Conservation (phyloP, 2,888 invertebrate species). For the Zygaena filipendulae region DNA sequence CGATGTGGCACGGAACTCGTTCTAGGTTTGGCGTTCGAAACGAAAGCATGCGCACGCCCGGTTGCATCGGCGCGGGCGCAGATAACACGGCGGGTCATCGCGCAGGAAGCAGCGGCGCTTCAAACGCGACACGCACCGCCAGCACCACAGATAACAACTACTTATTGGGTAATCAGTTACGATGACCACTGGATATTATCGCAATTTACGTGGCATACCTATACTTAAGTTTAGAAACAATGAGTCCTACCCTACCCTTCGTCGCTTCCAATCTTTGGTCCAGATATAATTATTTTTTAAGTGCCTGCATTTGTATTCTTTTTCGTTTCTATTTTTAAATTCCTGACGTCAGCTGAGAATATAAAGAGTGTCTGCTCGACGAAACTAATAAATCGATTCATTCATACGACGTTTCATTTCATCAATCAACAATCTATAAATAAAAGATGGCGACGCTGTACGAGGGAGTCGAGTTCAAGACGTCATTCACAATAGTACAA, state of each 20-base stretch:
- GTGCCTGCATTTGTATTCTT: conserved; percentile 22
- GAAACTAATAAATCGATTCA: conserved; percentile 55
- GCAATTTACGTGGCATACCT: not conserved
- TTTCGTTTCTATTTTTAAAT: conserved; percentile 36
- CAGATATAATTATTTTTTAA: not conserved
- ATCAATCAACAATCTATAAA: conserved; percentile 58
- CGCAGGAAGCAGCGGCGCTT: conserved; percentile 54
- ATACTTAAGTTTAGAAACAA: not conserved
- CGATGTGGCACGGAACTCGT: no score
- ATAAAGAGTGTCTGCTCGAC: conserved; percentile 44
- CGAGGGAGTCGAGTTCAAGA: conserved; percentile 34
- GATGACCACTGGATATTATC: conserved; percentile 19
- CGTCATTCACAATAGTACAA: conserved; percentile 41
- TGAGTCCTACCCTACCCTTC: not conserved
- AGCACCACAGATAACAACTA: conserved; percentile 31
- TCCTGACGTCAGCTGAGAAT: conserved; percentile 48
- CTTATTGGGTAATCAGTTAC: conserved; percentile 35
- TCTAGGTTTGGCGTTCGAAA: no score
- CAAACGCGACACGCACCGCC: conserved; percentile 34
- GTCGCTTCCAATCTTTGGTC: not conserved
- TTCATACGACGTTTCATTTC: conserved; percentile 53
- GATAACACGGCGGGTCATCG: conserved; percentile 39
- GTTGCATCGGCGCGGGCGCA: conserved; percentile 14
- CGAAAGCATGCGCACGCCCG: no score
- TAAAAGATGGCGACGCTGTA: conserved; percentile 46